Conservation (phyloP, 2,888 invertebrate species). For the Mellilla xanthometata region DNA sequence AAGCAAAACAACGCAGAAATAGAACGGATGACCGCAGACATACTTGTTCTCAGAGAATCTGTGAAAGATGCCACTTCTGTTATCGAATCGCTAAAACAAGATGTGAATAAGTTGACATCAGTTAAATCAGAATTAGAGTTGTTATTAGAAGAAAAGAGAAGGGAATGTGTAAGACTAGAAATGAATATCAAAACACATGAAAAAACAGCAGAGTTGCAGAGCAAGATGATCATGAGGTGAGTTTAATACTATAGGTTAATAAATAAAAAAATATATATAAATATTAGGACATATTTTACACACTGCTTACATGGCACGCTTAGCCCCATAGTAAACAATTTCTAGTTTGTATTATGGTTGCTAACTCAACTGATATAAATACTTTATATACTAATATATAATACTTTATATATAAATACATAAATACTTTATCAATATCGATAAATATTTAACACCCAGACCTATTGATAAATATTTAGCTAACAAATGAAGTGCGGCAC, state of each 20-base stretch:
- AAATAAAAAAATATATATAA: too few relatives aligned
- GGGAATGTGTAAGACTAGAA: conserved; percentile 54
- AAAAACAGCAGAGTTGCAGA: conserved; percentile 68
- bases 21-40: conserved; percentile 60
- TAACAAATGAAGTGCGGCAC: too few relatives aligned
- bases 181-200: conserved; percentile 71
- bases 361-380: too few relatives aligned
- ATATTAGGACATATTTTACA: too few relatives aligned
- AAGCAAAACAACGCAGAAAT: conserved; percentile 57
- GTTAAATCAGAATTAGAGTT: conserved; percentile 53
- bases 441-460: too few relatives aligned
- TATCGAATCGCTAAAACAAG: conserved; percentile 56
- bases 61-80: conserved; percentile 52
- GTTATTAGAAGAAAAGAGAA: conserved; percentile 59
- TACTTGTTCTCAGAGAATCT: conserved; percentile 55
- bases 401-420: too few relatives aligned
- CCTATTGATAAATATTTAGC: too few relatives aligned
- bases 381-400: too few relatives aligned
- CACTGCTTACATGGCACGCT: too few relatives aligned
- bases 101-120: conserved; percentile 53
- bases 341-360: too few relatives aligned
- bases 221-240: conserved; percentile 67
- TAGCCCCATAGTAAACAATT: too few relatives aligned
- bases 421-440: too few relatives aligned
- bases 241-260: not conserved